A percentile compares a stretch with the other conserved stretches of the same genome.
Conservation (phyloP, 2,888 invertebrate genomes). For the Euspilapteryx auroguttella region DNA sequence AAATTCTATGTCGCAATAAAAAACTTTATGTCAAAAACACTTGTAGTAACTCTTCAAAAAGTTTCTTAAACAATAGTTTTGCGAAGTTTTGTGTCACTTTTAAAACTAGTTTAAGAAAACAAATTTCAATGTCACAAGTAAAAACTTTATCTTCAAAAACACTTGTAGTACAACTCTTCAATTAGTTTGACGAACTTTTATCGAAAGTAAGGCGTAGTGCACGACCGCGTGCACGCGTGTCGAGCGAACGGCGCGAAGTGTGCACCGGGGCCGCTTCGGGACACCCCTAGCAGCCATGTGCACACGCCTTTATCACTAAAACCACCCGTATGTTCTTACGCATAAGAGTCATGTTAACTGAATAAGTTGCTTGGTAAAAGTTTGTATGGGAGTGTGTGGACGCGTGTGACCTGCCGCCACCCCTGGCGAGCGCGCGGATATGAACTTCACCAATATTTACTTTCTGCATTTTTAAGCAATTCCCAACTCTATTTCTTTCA, state of each 20-base stretch:
- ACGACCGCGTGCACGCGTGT: slow-evolving; percentile 46
- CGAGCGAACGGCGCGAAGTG: slow-evolving; percentile 40
- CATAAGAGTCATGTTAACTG: background rate
- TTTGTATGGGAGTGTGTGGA: slow-evolving; percentile 48
- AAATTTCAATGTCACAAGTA: no score
- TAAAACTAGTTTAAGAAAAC: no score
- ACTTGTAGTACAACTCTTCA: no score
- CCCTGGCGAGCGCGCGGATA: slow-evolving; percentile 20
- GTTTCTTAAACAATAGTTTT: background rate
- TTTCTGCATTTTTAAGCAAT: no score
- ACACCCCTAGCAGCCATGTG: no score
- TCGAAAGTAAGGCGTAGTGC: background rate
- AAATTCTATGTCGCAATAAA: no score
- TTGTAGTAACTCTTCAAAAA: no score
- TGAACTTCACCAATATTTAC: no score
- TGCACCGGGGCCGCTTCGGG: slow-evolving; percentile 21
- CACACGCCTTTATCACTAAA: background rate
- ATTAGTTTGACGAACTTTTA: no score
- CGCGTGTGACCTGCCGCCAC: slow-evolving; percentile 29
- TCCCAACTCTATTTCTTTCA: slow-evolving; percentile 1
- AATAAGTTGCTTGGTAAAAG: slow-evolving; percentile 9
- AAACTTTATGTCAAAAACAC: no score
- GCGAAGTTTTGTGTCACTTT: no score
- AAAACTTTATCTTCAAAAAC: slow-evolving; percentile 2
- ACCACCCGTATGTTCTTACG: background rate